phyloP scores from a whole-genome alignment of 53 echinoderm and acorn worm species.

The Mesocentrotus franciscanus region DNA sequence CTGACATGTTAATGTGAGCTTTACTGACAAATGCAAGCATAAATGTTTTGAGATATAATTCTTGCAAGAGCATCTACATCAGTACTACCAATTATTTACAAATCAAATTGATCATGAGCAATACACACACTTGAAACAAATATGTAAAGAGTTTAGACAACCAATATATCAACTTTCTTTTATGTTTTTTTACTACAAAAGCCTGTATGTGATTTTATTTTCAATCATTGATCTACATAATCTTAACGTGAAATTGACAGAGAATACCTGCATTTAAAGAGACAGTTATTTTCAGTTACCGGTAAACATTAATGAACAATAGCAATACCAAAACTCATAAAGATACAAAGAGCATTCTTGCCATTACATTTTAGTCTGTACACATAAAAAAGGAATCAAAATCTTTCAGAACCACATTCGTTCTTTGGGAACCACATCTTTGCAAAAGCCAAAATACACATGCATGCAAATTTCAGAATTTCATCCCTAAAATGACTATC shows the following conservation, averaged over 20 bases:
- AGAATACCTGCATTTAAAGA: background rate
- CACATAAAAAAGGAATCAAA: background rate
- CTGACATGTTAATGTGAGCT: too few relatives aligned
- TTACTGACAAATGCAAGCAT: background rate
- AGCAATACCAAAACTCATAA: background rate
- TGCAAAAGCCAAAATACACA: background rate
- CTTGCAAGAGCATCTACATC: background rate
- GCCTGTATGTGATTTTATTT: background rate
- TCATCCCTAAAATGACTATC: background rate
- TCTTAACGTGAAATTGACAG: background rate
- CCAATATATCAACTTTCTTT: background rate
- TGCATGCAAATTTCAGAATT: background rate
- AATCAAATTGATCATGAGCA: background rate
- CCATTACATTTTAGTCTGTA: background rate
- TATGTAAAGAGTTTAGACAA: background rate
- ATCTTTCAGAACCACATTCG: background rate
- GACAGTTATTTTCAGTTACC: background rate
- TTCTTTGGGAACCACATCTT: background rate
- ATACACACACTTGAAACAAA: background rate
- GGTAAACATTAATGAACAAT: background rate
- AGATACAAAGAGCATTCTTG: background rate
- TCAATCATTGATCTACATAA: background rate
- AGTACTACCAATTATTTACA: slow-evolving; percentile 41
- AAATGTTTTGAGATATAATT: background rate
- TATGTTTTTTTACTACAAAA: background rate